These are phyloP conservation scores for Cotesia vestalis DNA, from an alignment of 1,140 invertebrate genomes.

Conservation along the genomic window DNA sequence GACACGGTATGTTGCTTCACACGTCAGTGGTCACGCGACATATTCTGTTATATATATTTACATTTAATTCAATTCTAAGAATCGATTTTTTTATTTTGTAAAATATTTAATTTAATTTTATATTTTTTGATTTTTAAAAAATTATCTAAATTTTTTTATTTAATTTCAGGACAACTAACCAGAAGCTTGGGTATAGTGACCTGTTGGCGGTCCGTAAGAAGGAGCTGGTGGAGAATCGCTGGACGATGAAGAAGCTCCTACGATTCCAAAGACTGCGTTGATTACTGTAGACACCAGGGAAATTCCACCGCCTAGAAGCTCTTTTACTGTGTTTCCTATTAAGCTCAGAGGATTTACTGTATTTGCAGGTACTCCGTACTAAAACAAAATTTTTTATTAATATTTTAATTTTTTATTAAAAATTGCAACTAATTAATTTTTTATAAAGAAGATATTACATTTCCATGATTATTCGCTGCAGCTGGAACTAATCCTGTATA, in stretches of 20 bases:
- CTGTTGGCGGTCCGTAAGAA: slow-evolving; percentile 41
- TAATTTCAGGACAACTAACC: neutral
- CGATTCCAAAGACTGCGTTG: slow-evolving; percentile 48
- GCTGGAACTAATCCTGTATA: slow-evolving; percentile 26
- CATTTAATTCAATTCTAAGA: neutral
- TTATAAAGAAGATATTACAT: slow-evolving; percentile 31
- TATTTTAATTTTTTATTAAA: neutral
- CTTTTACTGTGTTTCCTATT: slow-evolving; percentile 52
- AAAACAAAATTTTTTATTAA: slow-evolving; percentile 10
- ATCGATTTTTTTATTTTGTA: neutral
- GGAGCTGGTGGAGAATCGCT: slow-evolving; percentile 31
- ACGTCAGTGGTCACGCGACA: slow-evolving; percentile 18
- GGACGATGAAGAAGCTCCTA: slow-evolving; percentile 49
- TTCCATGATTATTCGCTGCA: slow-evolving; percentile 26
- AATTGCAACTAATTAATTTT: too few relatives aligned
- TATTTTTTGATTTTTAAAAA: too few relatives aligned
- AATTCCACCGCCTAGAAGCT: slow-evolving; percentile 52
- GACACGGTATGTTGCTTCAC: slow-evolving; percentile 6
- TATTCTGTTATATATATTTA: neutral
- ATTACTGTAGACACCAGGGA: slow-evolving; percentile 51
- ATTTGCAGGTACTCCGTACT: slow-evolving; percentile 44
- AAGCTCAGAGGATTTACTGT: slow-evolving; percentile 47
- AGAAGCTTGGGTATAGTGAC: neutral
- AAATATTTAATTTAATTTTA: too few relatives aligned
- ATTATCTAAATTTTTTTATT: too few relatives aligned